These are phyloP conservation scores for Chrysaora quinquecirrha DNA, from an alignment of 30 jellyfish, hydroid and myxozoan genomes.

Conservation along the genomic window DNA sequence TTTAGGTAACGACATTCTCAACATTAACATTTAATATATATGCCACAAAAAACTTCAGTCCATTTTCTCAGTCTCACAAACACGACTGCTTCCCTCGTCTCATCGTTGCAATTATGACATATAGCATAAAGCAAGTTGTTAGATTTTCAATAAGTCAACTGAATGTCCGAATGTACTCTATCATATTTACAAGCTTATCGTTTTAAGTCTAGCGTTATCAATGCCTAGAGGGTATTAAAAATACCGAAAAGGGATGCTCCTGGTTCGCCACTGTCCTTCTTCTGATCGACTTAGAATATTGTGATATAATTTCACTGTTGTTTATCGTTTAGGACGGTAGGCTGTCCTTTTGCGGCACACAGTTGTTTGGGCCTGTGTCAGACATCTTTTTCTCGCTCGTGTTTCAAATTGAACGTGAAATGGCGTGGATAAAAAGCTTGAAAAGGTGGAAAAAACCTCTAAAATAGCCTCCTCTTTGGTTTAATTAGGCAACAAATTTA, in stretches of 20 bases:
- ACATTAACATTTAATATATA: too few relatives aligned
- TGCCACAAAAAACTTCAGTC: too few relatives aligned
- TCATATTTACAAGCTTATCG: constrained; percentile 48
- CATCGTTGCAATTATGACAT: too few relatives aligned
- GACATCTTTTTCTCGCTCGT: neutral
- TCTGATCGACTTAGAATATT: neutral
- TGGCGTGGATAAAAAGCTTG: too few relatives aligned
- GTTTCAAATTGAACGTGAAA: neutral
- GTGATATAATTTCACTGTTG: constrained; percentile 8
- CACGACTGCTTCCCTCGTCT: too few relatives aligned
- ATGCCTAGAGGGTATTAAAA: constrained; percentile 46
- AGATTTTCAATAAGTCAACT: neutral
- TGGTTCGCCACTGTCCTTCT: constrained; percentile 16
- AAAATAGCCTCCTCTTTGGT: too few relatives aligned
- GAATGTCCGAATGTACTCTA: constrained; percentile 38
- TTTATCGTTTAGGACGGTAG: constrained; percentile 11
- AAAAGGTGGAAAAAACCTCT: too few relatives aligned
- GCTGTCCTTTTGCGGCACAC: constrained; percentile 28
- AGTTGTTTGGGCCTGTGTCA: constrained; percentile 4
- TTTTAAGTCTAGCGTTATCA: constrained; percentile 38
- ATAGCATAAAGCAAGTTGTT: too few relatives aligned
- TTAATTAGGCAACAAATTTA: too few relatives aligned
- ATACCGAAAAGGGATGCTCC: constrained; percentile 52
- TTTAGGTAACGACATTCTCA: too few relatives aligned
- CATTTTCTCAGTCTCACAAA: too few relatives aligned